phyloP scores from a whole-genome alignment of 2,888 invertebrate species.

The Nemotelus pantherinus region DNA sequence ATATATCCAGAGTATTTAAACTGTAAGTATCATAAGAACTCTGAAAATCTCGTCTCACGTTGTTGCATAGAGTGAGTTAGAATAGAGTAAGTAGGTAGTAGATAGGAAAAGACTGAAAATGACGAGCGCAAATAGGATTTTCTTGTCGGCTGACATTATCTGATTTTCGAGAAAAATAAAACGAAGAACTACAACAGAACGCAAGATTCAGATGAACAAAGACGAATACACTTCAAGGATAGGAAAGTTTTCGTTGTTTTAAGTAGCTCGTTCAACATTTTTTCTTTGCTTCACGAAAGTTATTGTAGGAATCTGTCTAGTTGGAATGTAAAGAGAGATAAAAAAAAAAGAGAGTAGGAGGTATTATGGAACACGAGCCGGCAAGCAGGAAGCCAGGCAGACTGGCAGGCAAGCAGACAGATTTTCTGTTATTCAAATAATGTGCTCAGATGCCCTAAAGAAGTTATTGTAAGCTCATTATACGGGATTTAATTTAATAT shows the following conservation, averaged over 20 bases:
- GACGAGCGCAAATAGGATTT: not conserved
- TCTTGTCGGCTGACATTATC: not conserved
- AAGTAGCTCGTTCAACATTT: not conserved
- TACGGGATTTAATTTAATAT: constrained; percentile 27
- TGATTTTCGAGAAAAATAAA: constrained; percentile 8
- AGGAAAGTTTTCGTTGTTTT: not conserved
- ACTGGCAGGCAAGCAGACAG: not conserved
- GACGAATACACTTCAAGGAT: too few species aligned
- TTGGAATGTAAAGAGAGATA: too few species aligned
- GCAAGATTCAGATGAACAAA: too few species aligned
- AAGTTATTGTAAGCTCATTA: constrained; percentile 28
- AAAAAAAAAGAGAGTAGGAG: not conserved
- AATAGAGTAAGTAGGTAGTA: not conserved
- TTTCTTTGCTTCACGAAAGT: not conserved
- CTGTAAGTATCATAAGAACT: not conserved
- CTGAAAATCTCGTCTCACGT: too few species aligned
- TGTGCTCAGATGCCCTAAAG: constrained; percentile 23
- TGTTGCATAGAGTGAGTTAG: too few species aligned
- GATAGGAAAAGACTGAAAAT: not conserved
- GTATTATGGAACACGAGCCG: not conserved
- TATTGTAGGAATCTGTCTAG: not conserved
- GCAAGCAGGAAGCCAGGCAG: not conserved
- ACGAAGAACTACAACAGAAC: too few species aligned
- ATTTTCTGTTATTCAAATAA: constrained; percentile 19
- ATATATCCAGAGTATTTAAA: not conserved